These are phyloP conservation scores for Brachylomia viminalis DNA, from an alignment of 2,888 invertebrate genomes.

Conservation along the genomic window DNA sequence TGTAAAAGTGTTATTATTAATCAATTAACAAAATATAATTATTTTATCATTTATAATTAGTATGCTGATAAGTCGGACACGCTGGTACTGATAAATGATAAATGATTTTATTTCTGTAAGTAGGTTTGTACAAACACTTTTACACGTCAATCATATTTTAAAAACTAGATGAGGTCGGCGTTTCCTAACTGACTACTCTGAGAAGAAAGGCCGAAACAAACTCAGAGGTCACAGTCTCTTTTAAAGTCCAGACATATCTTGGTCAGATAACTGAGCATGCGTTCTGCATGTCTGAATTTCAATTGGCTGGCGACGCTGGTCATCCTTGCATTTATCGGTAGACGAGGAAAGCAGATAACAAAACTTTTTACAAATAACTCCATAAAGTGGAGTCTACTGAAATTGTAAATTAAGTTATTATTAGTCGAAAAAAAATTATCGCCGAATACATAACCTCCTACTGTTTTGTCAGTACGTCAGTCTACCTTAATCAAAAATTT, in stretches of 20 bases:
- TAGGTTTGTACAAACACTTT: no score
- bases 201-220: no score
- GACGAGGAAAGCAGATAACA: no score
- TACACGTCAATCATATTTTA: no score
- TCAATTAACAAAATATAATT: not conserved
- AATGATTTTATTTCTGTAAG: no score
- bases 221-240: no score
- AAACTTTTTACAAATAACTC: not conserved
- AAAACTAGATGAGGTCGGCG: no score
- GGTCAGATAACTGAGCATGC: no score
- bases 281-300: not conserved
- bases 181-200: no score
- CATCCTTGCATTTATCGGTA: not conserved
- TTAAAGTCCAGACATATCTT: no score
- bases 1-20: not conserved
- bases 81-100: no score
- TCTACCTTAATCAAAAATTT: conserved; percentile 10
- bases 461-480: not conserved
- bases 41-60: not conserved
- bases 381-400: not conserved
- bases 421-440: not conserved
- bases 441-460: not conserved
- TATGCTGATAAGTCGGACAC: not conserved
- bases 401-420: not conserved
- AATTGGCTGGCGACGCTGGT: not conserved